Evolutionary conservation across 2,888 invertebrate species (phyloP), one percentile per base, ranked within the genome.

Genomic region (Hemistola chrysoprasaria): DNA sequence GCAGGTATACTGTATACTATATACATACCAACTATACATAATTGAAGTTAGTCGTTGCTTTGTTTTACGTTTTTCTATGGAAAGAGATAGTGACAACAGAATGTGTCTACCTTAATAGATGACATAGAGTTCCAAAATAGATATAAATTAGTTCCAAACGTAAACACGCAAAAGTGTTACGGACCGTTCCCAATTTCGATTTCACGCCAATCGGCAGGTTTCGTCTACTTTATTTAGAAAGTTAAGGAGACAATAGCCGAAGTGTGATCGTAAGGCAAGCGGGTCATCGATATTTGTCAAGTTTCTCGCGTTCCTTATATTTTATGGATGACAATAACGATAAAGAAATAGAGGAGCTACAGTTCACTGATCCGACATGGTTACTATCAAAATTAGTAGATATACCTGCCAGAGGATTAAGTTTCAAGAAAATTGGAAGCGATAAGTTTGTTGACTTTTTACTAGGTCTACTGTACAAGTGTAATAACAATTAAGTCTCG

Each of bases 181-280:
- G 53, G 53, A 56, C 59, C 59, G 64, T 70, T 68, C 65, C 71
- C 43, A 77, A 79, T 78, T 67, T 50, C 57, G 59, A 79, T 80
- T 82, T 78, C 70, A 69, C 69, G 75, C 63, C 60, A 65, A 71
- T 71, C 53, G 57, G 50, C 62, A 59, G 48, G 51, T 51, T 61
- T 59, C 61, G 61, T 60, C 62, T 69, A 65, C 74, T 73, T 67
- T 70, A 70, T 68, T 78, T 80, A 76, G 83, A 85, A 84, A 85
- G 83, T 75, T 48, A 52, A 38, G 39, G 53, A 70, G 53, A 79
- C 78, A 79, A 81, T 77, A 57, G 59, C 57, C 55, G 48, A 59
- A 64, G 65, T 59, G 64, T 67, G 70, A 76, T 75, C 72, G 69
- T 78, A 76, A 71, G 70, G 69, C 63, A 70, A 78, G 64, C 60